Evolutionary conservation across 2,113 vertebrate genomes (phyloP), one percentile per base, ranked within the genome.

Genomic region (Hypocryptadius cinnamomeus): DNA sequence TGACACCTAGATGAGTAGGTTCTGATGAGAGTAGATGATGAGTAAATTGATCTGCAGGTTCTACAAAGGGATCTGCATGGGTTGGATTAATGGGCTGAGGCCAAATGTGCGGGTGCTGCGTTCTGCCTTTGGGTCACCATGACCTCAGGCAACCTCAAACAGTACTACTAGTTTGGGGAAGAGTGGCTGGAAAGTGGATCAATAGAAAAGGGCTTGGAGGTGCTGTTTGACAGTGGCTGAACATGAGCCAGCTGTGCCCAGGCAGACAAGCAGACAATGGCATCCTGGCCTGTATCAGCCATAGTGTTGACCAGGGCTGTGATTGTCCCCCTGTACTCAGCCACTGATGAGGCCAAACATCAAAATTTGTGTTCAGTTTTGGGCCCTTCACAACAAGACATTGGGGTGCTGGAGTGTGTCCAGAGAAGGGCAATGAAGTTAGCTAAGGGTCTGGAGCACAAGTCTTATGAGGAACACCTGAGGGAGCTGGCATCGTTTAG

Each of bases 341-440:
- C 13, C 35, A 40, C 20, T 19, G 5, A 10, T 31, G 28, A 72
- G 40, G 27, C 11, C 1, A 1, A 15, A 54, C 3, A 3, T 77
- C 5, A 9, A 39, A 30, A 18, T 6, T 15, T 33, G 6, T 18
- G 6, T 11, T 63, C 15, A 15, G 10, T 48, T 87, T 61, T 53
- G 22, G 37, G 12, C 5, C 2, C 4, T 8, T 73, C 22, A 17
- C 17, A 60, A 24, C 17, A 60, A 33, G 11, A 17, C 6, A 17
- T 5, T 42, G 31, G 50, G 14, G 3, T 11, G 5, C 39, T 69
- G 6, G 6, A 69, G 12, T 0, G 0, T 4, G 13, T 50, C 31
- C 15, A 35, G 13, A 13, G 15, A 30, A 44, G 9, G 6, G 2
- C 21, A 54, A 7, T 2, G 1, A 56, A 57, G 19, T 10, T 56